Conservation (phyloP, 1,140 invertebrate genomes). For the Phymastichus coffea region DNA sequence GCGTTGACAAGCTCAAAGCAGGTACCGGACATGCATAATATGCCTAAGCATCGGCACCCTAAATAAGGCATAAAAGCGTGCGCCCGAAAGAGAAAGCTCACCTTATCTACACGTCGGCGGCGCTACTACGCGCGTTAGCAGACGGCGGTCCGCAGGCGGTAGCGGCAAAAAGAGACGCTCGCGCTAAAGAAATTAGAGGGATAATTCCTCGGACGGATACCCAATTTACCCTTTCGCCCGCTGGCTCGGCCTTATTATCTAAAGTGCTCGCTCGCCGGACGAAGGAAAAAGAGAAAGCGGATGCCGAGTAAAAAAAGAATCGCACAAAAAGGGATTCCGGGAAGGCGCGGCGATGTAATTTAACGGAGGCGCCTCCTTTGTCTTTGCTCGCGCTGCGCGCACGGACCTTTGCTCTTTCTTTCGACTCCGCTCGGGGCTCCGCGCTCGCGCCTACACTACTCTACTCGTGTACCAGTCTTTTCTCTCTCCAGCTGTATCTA, state of each 20-base stretch:
- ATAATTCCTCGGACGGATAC: slow-evolving; percentile 58
- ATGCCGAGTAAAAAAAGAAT: slow-evolving; percentile 1
- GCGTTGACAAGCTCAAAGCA: too few species aligned
- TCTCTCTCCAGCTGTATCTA: too few species aligned
- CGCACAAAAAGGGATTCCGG: slow-evolving; percentile 17
- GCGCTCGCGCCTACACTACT: too few species aligned
- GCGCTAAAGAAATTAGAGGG: slow-evolving; percentile 58
- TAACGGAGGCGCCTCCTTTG: neutral
- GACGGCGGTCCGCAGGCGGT: too few species aligned
- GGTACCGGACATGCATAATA: too few species aligned
- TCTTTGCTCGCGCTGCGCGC: slow-evolving; percentile 7
- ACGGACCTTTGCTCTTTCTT: neutral
- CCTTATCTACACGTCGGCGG: too few species aligned
- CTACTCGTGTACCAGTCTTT: too few species aligned
- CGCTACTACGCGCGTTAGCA: too few species aligned
- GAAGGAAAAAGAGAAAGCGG: slow-evolving; percentile 29
- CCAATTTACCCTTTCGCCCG: slow-evolving; percentile 56
- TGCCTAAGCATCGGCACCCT: too few species aligned
- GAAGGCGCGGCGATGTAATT: slow-evolving; percentile 25
- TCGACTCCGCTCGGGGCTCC: too few species aligned
- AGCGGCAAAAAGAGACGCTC: slow-evolving; percentile 14
- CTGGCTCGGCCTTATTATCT: slow-evolving; percentile 57
- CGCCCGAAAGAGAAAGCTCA: too few species aligned
- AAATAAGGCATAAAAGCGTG: too few species aligned
- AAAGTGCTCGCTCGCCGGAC: slow-evolving; percentile 52